Evolutionary conservation across 2,113 vertebrate species (phyloP), one percentile per base, ranked within the genome.

Genomic region (Menidia beryllina): DNA sequence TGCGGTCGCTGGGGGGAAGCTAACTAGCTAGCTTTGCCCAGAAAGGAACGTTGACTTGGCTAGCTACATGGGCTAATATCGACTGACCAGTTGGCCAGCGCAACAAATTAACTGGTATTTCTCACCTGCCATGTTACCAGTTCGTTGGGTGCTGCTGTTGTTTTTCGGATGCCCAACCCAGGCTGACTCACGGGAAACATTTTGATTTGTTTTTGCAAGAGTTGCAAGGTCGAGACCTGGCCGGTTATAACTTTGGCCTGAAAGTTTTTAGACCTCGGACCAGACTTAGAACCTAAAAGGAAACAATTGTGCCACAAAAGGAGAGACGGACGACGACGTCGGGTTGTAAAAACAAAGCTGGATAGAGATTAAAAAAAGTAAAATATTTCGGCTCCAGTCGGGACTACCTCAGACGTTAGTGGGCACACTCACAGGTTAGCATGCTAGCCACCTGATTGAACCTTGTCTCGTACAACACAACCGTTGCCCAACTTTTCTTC

Each of bases 181-280:
- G 81, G 77, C 72, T 68, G 67, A 73, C 39, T 69, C 9, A 0
- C 51, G 59, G 56, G 71, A 59, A 56, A 60, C 58, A 62, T 82
- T 79, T 79, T 60, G 36, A 76, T 19, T 83, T 48, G 62, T 80
- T 86, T 75, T 49, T 43, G 53, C 63, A 19, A 70, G 80, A 57
- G 58, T 74, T 39, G 81, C 63, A 85, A 88, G 89, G 85, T 91
- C 83, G 79, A 83, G 62, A 77, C 68, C 70, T 86, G 78, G 49
- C 57, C 78, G 66, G 84, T 86, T 81, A 86, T 75, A 87, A 90
- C 75, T 91, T 90, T 83, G 86, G 86, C 86, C 89, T 88, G 77
- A 86, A 89, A 88, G 83, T 91, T 91, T 90, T 48, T n/a, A 50
- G 50, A 80, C 36, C 61, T 27, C 70, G 49, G 67, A 61, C 19